These are phyloP conservation scores for Aratinga solstitialis DNA, from an alignment of 2,797 vertebrate genomes.

Conservation along the genomic window DNA sequence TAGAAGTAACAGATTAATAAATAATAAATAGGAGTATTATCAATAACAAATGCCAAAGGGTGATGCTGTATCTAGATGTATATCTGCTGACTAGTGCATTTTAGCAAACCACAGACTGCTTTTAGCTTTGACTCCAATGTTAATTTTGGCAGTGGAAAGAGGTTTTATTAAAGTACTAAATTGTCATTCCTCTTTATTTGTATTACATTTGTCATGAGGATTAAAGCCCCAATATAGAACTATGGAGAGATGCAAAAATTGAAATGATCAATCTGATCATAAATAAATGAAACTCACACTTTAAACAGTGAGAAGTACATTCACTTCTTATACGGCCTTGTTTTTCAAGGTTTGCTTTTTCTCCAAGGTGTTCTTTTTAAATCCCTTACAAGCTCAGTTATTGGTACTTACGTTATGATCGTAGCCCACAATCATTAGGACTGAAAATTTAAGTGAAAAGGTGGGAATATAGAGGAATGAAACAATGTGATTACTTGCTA, in stretches of 20 bases:
- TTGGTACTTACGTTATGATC: background rate
- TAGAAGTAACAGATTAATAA: background rate
- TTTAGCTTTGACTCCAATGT: background rate
- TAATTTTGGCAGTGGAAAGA: background rate
- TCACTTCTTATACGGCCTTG: background rate
- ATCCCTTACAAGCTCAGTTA: background rate
- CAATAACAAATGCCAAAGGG: background rate
- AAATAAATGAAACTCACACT: background rate
- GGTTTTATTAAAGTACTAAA: constrained; percentile 6
- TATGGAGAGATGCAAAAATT: background rate
- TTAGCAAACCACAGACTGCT: constrained; percentile 7
- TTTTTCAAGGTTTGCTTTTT: background rate
- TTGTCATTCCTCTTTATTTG: constrained; percentile 4
- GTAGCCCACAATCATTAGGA: background rate
- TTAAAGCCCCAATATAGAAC: background rate
- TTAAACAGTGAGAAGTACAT: background rate
- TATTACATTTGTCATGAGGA: background rate
- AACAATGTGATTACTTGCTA: background rate
- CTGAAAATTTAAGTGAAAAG: background rate
- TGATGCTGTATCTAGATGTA: background rate
- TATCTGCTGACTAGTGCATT: constrained; percentile 6
- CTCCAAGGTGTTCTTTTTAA: background rate
- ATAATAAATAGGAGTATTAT: constrained; percentile 1
- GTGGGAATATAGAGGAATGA: background rate
- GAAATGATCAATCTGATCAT: background rate